Percentiles rank a stretch among this genome's conserved stretches.
Conservation (phyloP, 2,797 vertebrate genomes). For the Salarias fasciatus region DNA sequence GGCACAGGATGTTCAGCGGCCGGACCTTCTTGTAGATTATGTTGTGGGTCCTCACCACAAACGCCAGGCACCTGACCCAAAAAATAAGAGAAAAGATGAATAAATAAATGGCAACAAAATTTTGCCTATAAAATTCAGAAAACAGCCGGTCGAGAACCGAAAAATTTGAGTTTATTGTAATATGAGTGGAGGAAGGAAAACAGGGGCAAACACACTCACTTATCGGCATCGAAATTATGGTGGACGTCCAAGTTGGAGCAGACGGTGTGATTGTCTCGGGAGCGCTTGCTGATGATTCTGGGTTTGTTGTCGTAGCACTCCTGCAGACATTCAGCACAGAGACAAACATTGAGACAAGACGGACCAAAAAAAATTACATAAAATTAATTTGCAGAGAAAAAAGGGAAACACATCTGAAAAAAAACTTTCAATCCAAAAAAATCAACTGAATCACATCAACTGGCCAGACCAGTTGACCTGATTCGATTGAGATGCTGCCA, state of each 20-base stretch:
- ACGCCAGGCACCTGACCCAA: constrained; percentile 89
- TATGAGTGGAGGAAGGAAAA: neutral
- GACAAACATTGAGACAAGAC: constrained; percentile 3
- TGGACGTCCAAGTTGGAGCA: constrained; percentile 88
- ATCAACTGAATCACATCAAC: too few species aligned
- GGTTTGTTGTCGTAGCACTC: constrained; percentile 94
- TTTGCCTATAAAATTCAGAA: too few species aligned
- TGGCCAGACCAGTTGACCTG: too few species aligned
- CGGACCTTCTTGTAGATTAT: constrained; percentile 93
- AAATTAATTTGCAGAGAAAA: neutral
- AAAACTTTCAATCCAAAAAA: too few species aligned
- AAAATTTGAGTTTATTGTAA: neutral
- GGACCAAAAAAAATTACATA: neutral
- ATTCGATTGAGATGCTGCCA: too few species aligned
- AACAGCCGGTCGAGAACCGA: too few species aligned
- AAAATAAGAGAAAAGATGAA: too few species aligned
- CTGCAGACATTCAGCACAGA: constrained; percentile 67
- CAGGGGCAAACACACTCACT: constrained; percentile 81
- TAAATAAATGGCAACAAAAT: too few species aligned
- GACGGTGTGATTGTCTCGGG: constrained; percentile 82
- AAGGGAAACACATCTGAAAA: neutral
- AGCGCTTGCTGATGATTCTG: constrained; percentile 92
- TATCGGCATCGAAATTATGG: constrained; percentile 92
- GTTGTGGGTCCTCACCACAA: constrained; percentile 86
- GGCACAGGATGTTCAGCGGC: constrained; percentile 85